These are phyloP conservation scores for Papilio glaucus DNA, from an alignment of 1,140 invertebrate genomes.

Conservation along the genomic window DNA sequence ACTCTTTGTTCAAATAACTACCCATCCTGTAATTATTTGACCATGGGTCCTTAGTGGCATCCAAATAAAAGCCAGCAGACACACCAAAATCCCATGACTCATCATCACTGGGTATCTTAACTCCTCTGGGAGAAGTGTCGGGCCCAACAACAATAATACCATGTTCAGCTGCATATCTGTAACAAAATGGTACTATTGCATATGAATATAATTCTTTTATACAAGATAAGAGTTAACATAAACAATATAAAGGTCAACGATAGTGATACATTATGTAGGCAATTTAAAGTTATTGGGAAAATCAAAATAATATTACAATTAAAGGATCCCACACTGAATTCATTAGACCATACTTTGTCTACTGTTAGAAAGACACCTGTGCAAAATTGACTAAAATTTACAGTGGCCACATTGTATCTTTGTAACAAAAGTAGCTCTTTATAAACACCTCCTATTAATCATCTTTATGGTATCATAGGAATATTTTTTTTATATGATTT, in stretches of 20 bases:
- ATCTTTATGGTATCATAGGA: too few relatives aligned
- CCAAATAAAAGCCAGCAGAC: constrained; percentile 97
- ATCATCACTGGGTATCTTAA: constrained; percentile 94
- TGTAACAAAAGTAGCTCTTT: too few relatives aligned
- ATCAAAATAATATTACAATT: too few relatives aligned
- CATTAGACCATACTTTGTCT: too few relatives aligned
- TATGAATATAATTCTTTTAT: constrained; percentile 10
- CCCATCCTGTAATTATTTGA: constrained; percentile 98
- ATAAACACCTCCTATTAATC: too few relatives aligned
- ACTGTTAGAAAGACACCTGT: too few relatives aligned
- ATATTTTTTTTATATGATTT: too few relatives aligned
- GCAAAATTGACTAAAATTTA: too few relatives aligned
- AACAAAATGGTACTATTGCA: constrained; percentile 37
- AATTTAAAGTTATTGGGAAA: background rate
- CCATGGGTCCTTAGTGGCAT: constrained; percentile 96
- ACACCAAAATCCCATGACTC: constrained; percentile 97
- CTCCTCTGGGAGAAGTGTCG: constrained; percentile 97
- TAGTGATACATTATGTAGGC: constrained; percentile 19
- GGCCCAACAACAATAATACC: constrained; percentile 94
- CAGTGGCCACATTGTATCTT: too few relatives aligned
- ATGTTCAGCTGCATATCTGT: constrained; percentile 89
- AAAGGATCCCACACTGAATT: too few relatives aligned
- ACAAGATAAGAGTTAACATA: constrained; percentile 33
- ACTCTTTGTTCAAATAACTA: constrained; percentile 96
- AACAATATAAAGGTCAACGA: constrained; percentile 39